Evolutionary conservation across 2,888 invertebrate species (phyloP), one percentile per base, ranked within the genome.

Genomic region (Acanthosepion esculentum): DNA sequence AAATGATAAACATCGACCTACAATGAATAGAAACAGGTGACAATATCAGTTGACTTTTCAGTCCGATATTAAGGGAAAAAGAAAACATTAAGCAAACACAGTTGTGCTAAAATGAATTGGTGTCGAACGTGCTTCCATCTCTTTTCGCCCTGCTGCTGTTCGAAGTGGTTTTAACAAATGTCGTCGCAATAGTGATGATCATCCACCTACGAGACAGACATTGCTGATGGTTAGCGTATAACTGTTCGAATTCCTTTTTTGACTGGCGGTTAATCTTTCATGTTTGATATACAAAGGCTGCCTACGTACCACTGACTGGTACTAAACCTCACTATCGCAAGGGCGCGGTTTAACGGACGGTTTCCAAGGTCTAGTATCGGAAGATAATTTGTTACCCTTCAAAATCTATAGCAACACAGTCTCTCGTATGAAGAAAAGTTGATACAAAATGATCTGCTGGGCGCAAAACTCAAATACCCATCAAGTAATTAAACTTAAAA

Each of bases 1-100:
- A 78, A 78, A 78, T 10, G 78, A 78, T 78, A 78, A 78, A 78
- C 78, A 78, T 33, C 23, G n/a, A 78, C 78, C 59, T 78, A n/a
- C 2, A n/a, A 78, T 78, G 78, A n/a, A n/a, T 15, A 78, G 33
- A 33, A 78, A n/a, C n/a, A 78, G n/a, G 15, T n/a, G 78, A 78
- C 78, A 78, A 78, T 78, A n/a, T 78, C 12, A n/a, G 78, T 78
- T 78, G 78, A 78, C 78, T 78, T 78, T 78, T 78, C n/a, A n/a
- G n/a, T 15, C 78, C n/a, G 78, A 78, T n/a, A 78, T 78, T 78
- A 78, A 78, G 10, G 18, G 33, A 33, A 78, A n/a, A 78, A 78
- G n/a, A 78, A 78, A 78, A 78, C n/a, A n/a, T 4, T 33, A 10
- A 78, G 15, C 59, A 59, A 59, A 59, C 59, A 59, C 59, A 59